Evolutionary conservation across 2,797 vertebrate species (phyloP).

Genomic region (Pipistrellus nathusii): DNA sequence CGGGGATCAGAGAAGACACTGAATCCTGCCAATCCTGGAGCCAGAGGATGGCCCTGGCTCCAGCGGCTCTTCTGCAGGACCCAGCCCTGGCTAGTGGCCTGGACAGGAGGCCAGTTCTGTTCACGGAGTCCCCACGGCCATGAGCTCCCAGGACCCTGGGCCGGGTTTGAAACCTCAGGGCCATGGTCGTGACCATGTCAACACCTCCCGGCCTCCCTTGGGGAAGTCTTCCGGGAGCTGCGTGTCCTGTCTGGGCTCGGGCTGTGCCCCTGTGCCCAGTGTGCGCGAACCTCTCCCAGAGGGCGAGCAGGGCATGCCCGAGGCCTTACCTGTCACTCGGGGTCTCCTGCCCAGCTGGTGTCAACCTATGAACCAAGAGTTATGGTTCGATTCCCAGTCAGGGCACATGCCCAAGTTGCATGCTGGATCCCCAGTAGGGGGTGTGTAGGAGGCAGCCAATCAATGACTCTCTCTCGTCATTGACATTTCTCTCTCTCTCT

Average conservation of each 20-base stretch:
- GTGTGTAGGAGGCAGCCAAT: too few species aligned
- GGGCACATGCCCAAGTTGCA: too few species aligned
- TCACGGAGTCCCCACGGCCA: neutral
- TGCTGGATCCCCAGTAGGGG: too few species aligned
- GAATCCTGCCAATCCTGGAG: constrained; percentile 53
- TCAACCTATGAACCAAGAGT: too few species aligned
- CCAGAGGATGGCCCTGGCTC: constrained; percentile 31
- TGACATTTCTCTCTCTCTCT: too few species aligned
- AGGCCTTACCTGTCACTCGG: neutral
- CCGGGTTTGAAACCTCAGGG: neutral
- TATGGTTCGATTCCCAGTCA: too few species aligned
- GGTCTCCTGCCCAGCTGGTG: too few species aligned
- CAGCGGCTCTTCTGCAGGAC: neutral
- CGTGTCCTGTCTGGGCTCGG: neutral
- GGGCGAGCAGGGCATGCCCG: neutral
- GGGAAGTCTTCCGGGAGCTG: neutral
- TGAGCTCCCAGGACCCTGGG: neutral
- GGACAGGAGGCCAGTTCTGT: neutral
- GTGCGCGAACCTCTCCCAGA: neutral
- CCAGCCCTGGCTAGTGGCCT: neutral
- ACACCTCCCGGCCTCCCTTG: neutral
- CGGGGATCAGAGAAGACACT: constrained; percentile 55
- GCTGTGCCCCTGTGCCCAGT: neutral
- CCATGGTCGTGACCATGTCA: neutral
- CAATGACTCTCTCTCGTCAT: too few species aligned